These are phyloP conservation scores for Ctenopoma kingsleyae DNA, from an alignment of 2,797 vertebrate genomes.

Conservation along the genomic window DNA sequence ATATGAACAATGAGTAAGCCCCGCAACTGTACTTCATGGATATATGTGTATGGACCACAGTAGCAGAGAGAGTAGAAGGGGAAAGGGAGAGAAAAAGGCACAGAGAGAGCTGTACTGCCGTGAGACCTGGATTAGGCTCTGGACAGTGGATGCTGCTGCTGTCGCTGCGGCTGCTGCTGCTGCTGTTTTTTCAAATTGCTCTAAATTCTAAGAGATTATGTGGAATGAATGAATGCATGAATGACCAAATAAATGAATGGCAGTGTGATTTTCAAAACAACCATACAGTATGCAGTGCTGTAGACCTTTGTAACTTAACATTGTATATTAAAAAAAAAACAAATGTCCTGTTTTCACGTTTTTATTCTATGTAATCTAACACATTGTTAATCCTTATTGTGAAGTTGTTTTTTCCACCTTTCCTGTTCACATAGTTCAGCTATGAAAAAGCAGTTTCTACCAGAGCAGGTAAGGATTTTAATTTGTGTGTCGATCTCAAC, in stretches of 20 bases:
- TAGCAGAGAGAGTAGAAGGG: conserved; percentile 29
- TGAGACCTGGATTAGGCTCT: conserved; percentile 83
- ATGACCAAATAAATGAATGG: conserved; percentile 71
- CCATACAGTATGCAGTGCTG: conserved; percentile 14
- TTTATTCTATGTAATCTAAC: neutral
- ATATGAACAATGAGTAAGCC: conserved; percentile 71
- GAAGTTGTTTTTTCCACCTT: conserved; percentile 2
- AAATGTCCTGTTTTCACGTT: no score
- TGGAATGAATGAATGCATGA: conserved; percentile 75
- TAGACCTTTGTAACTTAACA: conserved; percentile 23
- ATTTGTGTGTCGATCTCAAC: conserved; percentile 31
- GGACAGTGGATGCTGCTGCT: conserved; percentile 69
- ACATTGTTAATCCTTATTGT: neutral
- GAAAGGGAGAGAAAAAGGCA: conserved; percentile 29
- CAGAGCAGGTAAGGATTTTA: conserved; percentile 21
- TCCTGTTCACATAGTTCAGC: neutral
- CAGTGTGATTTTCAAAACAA: conserved; percentile 48
- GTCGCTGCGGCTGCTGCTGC: conserved; percentile 70
- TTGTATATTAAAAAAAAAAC: neutral
- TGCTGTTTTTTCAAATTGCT: conserved; percentile 82
- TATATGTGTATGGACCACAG: conserved; percentile 37
- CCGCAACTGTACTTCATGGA: conserved; percentile 41
- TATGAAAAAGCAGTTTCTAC: conserved; percentile 3
- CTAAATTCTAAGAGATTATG: conserved; percentile 86
- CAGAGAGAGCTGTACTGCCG: conserved; percentile 60